Conservation (phyloP, 2,113 vertebrate genomes). For the Rhynchomys soricoides region DNA sequence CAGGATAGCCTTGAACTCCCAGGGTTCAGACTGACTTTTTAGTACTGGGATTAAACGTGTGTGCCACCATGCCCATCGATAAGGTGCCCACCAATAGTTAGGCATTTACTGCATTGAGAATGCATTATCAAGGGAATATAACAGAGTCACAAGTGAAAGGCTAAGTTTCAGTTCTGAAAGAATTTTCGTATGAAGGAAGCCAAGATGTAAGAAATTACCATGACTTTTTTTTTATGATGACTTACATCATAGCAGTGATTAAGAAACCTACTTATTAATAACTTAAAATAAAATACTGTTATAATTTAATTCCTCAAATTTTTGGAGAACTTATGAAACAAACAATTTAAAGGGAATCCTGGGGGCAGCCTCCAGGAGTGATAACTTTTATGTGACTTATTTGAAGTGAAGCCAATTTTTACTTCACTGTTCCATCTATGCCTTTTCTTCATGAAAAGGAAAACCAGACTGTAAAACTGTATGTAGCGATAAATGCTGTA, state of each 20-base stretch:
- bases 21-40: background rate
- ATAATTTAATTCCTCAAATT: background rate
- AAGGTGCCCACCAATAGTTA: background rate
- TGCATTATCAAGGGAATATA: background rate
- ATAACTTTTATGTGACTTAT: background rate
- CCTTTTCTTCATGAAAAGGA: constrained; percentile 17
- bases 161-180: background rate
- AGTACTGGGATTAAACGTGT: background rate
- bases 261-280: background rate
- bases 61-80: no score
- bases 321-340: background rate
- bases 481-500: background rate
- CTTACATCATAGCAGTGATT: background rate
- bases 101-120: background rate
- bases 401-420: constrained; percentile 7
- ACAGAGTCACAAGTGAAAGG: background rate
- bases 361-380: background rate
- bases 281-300: background rate
- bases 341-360: background rate
- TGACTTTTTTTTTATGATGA: background rate
- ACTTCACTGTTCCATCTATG: background rate
- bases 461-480: background rate
- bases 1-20: background rate
- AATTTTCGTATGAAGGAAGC: background rate
- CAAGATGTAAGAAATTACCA: background rate